phyloP scores from a whole-genome alignment of 2,797 vertebrate species.

The Mionectes olivaceus region DNA sequence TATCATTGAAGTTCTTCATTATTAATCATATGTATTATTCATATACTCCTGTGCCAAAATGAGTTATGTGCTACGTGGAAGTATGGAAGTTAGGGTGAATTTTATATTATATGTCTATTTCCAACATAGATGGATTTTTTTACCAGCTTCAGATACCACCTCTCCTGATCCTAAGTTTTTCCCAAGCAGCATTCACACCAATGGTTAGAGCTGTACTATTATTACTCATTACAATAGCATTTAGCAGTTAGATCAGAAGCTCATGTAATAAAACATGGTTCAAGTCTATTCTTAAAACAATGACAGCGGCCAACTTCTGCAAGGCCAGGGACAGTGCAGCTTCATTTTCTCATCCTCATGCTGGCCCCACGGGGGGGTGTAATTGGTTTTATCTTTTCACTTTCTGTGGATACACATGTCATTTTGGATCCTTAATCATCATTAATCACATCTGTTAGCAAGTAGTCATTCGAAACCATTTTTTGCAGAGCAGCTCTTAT shows the following conservation, averaged over 20 bases:
- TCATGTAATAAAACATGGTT: not conserved
- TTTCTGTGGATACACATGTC: not conserved
- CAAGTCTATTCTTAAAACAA: not conserved
- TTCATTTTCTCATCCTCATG: not conserved
- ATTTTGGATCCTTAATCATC: not conserved
- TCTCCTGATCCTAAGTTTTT: not conserved
- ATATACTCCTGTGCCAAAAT: not conserved
- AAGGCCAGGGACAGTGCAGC: not conserved
- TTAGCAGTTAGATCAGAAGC: not conserved
- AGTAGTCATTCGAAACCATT: not conserved
- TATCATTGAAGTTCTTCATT: not conserved
- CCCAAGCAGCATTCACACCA: not conserved
- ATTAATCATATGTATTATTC: not conserved
- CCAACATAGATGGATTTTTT: not conserved
- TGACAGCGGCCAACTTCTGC: not conserved
- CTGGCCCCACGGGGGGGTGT: fast-evolving
- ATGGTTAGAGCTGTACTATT: not conserved
- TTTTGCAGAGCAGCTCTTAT: not conserved
- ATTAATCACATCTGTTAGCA: not conserved
- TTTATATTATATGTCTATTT: not conserved
- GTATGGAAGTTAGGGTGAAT: not conserved
- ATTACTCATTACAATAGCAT: not conserved
- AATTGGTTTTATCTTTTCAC: not conserved
- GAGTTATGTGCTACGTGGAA: fast-evolving
- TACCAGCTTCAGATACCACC: not conserved